Conservation (phyloP, 2,888 invertebrate genomes). For the Synergus umbraculus region DNA sequence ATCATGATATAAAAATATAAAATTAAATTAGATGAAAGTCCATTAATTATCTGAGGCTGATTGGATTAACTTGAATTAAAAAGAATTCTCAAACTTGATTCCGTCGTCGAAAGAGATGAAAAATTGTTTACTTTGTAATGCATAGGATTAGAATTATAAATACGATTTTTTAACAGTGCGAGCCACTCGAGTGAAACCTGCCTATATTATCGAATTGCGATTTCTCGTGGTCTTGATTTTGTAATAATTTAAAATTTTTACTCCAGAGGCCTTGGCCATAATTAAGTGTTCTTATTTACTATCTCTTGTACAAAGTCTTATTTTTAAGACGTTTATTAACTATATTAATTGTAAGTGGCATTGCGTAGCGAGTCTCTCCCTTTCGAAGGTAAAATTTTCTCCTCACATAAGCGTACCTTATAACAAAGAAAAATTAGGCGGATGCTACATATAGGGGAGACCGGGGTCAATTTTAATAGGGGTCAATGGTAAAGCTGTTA, state of each 20-base stretch:
- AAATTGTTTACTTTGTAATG: background rate
- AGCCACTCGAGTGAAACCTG: background rate
- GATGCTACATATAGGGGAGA: constrained; percentile 29
- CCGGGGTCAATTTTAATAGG: constrained; percentile 34
- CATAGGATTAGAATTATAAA: background rate
- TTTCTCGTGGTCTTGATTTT: background rate
- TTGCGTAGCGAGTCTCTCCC: constrained; percentile 16
- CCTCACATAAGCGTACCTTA: constrained; percentile 15
- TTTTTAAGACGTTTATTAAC: constrained; percentile 40
- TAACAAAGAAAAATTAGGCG: constrained; percentile 15
- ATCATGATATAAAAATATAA: background rate
- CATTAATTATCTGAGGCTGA: background rate
- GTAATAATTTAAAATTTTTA: constrained; percentile 20
- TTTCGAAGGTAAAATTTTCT: constrained; percentile 21
- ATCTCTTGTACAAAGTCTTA: constrained; percentile 46
- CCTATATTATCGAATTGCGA: constrained; percentile 1
- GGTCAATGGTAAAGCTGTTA: constrained; percentile 39
- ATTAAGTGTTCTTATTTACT: constrained; percentile 49
- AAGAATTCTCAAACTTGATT: background rate
- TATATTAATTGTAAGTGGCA: constrained; percentile 3
- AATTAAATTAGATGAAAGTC: too few species aligned
- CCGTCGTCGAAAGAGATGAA: background rate
- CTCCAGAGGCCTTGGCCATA: constrained; percentile 43
- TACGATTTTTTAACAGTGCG: background rate
- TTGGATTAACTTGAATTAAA: background rate